Conservation (phyloP, 2,888 invertebrate species). For the Meloe dianella region DNA sequence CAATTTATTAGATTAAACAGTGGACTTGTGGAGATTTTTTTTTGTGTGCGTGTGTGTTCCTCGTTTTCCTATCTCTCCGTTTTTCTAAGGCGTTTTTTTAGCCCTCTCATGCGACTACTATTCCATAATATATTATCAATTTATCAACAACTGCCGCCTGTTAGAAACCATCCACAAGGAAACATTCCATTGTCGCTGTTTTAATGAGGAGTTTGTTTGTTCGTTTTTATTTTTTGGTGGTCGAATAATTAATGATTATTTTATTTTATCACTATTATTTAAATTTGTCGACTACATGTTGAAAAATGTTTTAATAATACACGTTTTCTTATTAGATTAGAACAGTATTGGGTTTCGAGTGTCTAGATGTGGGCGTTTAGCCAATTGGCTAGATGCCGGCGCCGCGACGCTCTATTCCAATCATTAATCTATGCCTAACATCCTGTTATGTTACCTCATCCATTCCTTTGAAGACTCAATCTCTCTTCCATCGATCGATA, state of each 20-base stretch:
- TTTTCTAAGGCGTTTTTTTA: not conserved
- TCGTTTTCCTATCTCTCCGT: not conserved
- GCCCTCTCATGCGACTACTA: not conserved
- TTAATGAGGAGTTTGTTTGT: not conserved
- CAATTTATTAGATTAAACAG: too few species aligned
- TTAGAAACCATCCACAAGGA: not conserved
- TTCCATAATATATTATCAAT: slow-evolving; percentile 4
- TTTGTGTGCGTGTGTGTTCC: not conserved
- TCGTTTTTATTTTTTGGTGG: not conserved
- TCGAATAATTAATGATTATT: not conserved
- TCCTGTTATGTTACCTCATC: slow-evolving; percentile 22
- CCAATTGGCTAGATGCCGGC: slow-evolving; percentile 46
- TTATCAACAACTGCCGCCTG: slow-evolving; percentile 7
- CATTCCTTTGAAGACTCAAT: slow-evolving; percentile 30
- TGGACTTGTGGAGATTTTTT: not conserved
- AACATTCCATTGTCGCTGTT: slow-evolving; percentile 2
- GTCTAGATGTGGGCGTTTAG: slow-evolving; percentile 33
- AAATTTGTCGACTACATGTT: not conserved
- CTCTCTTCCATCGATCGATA: not conserved
- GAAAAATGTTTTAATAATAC: not conserved
- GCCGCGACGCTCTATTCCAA: slow-evolving; percentile 41
- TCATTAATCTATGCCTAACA: slow-evolving; percentile 34
- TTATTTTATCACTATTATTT: not conserved
- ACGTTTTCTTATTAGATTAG: slow-evolving; percentile 22
- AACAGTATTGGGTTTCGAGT: slow-evolving; percentile 19